phyloP scores from a whole-genome alignment of 2,797 vertebrate genomes.

The Lepus oiostolus region DNA sequence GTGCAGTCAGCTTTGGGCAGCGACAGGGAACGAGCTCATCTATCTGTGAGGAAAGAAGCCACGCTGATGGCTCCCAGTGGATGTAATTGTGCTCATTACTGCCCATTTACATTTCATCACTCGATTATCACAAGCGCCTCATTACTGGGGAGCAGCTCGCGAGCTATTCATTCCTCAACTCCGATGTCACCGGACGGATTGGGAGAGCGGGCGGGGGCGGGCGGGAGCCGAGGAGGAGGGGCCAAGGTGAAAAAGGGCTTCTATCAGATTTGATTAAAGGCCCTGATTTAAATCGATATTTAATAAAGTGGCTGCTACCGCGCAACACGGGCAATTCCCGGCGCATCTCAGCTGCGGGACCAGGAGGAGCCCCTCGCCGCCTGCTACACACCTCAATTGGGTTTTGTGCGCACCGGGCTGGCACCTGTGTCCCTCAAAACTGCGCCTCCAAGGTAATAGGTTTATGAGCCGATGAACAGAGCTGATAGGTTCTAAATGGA shows the following conservation, averaged over 20 bases:
- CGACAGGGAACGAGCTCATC: slow-evolving; percentile 87
- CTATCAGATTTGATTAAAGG: slow-evolving; percentile 93
- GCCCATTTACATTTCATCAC: slow-evolving; percentile 98
- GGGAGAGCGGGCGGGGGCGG: slow-evolving; percentile 72
- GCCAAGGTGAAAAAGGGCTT: slow-evolving; percentile 88
- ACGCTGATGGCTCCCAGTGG: slow-evolving; percentile 91
- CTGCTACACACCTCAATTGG: slow-evolving; percentile 91
- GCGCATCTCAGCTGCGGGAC: slow-evolving; percentile 88
- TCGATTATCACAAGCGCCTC: slow-evolving; percentile 93
- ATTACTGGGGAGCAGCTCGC: slow-evolving; percentile 92
- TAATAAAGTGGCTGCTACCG: slow-evolving; percentile 94
- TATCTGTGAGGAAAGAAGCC: slow-evolving; percentile 90
- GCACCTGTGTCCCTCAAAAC: slow-evolving; percentile 91
- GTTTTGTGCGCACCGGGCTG: slow-evolving; percentile 90
- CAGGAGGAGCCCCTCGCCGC: slow-evolving; percentile 85
- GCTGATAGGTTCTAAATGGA: slow-evolving; percentile 92
- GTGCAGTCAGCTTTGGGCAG: slow-evolving; percentile 81
- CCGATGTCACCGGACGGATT: slow-evolving; percentile 80
- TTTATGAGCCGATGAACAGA: slow-evolving; percentile 92
- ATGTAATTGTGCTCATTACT: slow-evolving; percentile 95
- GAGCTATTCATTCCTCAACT: slow-evolving; percentile 89
- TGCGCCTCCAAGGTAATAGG: slow-evolving; percentile 90
- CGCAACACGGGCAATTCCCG: slow-evolving; percentile 92
- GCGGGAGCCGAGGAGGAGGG: slow-evolving; percentile 51
- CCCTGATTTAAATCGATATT: slow-evolving; percentile 96